These are phyloP conservation scores for Siniperca knerii DNA, from an alignment of 2,113 vertebrate genomes.

Conservation along the genomic window DNA sequence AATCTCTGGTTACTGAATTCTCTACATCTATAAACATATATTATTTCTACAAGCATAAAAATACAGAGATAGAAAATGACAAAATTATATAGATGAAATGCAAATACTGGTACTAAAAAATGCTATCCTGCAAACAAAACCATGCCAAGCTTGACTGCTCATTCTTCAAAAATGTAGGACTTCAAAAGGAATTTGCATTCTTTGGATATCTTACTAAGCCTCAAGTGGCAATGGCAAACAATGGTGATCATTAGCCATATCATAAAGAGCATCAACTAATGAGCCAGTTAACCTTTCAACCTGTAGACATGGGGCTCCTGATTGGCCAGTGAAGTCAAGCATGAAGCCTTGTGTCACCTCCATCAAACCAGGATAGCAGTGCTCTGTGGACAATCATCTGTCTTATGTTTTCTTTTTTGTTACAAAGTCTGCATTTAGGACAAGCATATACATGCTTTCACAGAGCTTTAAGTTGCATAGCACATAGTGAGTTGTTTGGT, in stretches of 20 bases:
- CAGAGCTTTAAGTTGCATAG: background rate
- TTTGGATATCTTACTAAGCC: conserved; percentile 22
- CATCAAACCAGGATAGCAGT: conserved; percentile 8
- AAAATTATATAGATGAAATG: background rate
- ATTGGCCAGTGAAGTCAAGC: conserved; percentile 41
- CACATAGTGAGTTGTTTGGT: background rate
- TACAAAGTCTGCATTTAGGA: background rate
- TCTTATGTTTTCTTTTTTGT: background rate
- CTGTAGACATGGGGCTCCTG: conserved; percentile 25
- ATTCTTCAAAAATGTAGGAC: background rate
- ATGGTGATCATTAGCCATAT: conserved; percentile 65
- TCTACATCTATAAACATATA: background rate
- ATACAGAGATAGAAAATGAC: background rate
- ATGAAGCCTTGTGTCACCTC: conserved; percentile 32
- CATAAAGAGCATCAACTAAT: conserved; percentile 65
- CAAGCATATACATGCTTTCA: background rate
- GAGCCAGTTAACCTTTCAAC: conserved; percentile 76
- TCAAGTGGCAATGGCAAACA: conserved; percentile 45
- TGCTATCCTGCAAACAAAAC: background rate
- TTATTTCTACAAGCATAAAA: background rate
- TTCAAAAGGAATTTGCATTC: conserved; percentile 31
- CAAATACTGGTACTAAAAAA: background rate
- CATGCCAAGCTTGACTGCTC: background rate
- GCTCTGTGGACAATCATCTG: background rate
- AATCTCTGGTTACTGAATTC: background rate